Evolutionary conservation across 2,888 invertebrate genomes (phyloP).

Genomic region (Agrochola litura): DNA sequence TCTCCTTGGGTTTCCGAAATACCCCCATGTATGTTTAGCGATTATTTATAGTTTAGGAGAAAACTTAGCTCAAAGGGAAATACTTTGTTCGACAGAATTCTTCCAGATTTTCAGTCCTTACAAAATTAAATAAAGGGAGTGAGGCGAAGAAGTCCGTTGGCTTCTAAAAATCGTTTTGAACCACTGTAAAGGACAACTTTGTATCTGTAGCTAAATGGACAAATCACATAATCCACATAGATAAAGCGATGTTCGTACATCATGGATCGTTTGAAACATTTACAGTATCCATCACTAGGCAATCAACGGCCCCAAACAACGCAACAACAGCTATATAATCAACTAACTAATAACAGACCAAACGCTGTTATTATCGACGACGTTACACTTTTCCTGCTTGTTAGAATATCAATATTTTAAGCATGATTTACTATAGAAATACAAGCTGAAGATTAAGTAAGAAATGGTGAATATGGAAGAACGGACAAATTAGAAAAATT

Average conservation of each 20-base stretch:
- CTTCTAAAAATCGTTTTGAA: not conserved
- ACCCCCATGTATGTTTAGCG: not conserved
- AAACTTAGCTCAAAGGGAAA: not conserved
- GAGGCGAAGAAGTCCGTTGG: not conserved
- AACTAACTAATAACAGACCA: conserved; percentile 44
- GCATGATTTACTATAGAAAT: not conserved
- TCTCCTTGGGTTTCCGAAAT: not conserved
- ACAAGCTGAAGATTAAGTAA: not conserved
- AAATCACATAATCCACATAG: not conserved
- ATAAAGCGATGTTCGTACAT: not conserved
- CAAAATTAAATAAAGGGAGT: not conserved
- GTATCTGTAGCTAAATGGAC: not conserved
- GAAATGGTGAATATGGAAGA: not conserved
- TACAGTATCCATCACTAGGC: conserved; percentile 18
- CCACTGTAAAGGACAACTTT: not conserved
- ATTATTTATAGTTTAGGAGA: not conserved
- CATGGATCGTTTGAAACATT: conserved; percentile 24
- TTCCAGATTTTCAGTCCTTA: not conserved
- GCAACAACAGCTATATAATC: conserved; percentile 27
- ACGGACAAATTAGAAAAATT: too few species aligned
- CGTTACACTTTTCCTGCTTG: conserved; percentile 22
- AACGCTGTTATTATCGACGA: conserved; percentile 45
- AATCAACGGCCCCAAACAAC: conserved; percentile 21
- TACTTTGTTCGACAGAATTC: not conserved
- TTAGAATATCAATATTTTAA: conserved; percentile 44